phyloP scores from a whole-genome alignment of 2,797 vertebrate genomes.

The Xenentodon cancila region DNA sequence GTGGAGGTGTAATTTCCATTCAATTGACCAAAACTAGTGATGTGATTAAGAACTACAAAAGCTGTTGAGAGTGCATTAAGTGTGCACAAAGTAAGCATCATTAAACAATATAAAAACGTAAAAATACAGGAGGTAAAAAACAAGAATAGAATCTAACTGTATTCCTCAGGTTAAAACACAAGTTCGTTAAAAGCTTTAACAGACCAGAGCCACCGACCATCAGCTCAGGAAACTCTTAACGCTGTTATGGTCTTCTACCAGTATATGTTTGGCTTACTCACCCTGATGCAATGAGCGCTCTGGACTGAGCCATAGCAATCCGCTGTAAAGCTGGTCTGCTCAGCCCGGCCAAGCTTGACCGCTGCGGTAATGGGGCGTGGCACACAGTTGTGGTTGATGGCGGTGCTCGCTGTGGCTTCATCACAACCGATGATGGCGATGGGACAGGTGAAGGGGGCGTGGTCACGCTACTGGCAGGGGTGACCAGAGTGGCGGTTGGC shows the following conservation, averaged over 20 bases:
- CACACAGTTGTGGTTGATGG: slow-evolving; percentile 46
- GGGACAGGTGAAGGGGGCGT: slow-evolving; percentile 73
- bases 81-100: too few relatives aligned
- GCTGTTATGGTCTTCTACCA: slow-evolving; percentile 17
- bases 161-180: too few relatives aligned
- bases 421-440: slow-evolving; percentile 63
- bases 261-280: slow-evolving; percentile 70
- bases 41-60: too few relatives aligned
- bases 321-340: slow-evolving; percentile 89
- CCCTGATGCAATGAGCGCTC: slow-evolving; percentile 94
- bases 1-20: too few relatives aligned
- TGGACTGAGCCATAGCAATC: slow-evolving; percentile 93
- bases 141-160: too few relatives aligned
- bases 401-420: slow-evolving; percentile 71
- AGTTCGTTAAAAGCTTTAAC: too few relatives aligned
- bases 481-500: slow-evolving; percentile 79
- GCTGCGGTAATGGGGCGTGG: slow-evolving; percentile 78
- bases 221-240: too few relatives aligned
- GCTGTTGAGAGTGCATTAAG: too few relatives aligned
- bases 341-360: slow-evolving; percentile 85
- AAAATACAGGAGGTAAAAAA: too few relatives aligned
- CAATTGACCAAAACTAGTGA: too few relatives aligned
- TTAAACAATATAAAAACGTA: too few relatives aligned
- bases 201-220: too few relatives aligned
- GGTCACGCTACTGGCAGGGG: slow-evolving; percentile 69